Evolutionary conservation across 2,888 invertebrate species (phyloP).

Genomic region (Protula sp.): DNA sequence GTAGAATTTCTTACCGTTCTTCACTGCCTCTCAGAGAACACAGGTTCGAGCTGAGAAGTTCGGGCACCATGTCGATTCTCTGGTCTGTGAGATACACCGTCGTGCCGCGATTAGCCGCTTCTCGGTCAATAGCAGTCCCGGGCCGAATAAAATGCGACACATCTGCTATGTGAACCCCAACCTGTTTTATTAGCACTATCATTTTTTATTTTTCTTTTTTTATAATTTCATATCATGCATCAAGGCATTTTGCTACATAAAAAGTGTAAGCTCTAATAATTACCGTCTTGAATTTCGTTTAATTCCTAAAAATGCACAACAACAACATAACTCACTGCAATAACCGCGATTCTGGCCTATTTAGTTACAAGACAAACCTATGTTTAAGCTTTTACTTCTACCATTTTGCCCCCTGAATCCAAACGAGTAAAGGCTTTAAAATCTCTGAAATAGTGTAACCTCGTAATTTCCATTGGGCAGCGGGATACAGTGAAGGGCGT

Average conservation of each 20-base stretch:
- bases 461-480: conserved; percentile 70
- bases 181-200: conserved; percentile 52
- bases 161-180: conserved; percentile 98
- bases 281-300: too few species aligned
- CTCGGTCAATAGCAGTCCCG: conserved; percentile 82
- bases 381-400: too few species aligned
- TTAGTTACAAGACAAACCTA: too few species aligned
- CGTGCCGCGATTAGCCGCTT: conserved; percentile 88
- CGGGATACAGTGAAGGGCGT: conserved; percentile 84
- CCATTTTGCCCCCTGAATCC: not conserved
- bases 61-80: conserved; percentile 61
- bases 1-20: conserved; percentile 59
- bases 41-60: conserved; percentile 86
- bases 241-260: too few species aligned
- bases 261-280: too few species aligned
- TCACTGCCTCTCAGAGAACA: conserved; percentile 85
- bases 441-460: too few species aligned
- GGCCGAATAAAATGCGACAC: conserved; percentile 95
- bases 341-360: too few species aligned
- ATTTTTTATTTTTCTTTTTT: not conserved
- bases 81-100: conserved; percentile 94
- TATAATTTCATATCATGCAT: too few species aligned
- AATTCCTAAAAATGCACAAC: too few species aligned
- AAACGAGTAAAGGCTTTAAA: too few species aligned
- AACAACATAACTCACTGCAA: too few species aligned